A percentile compares a stretch with the other conserved stretches of the same genome.
These are phyloP conservation scores for Hepsetus odoe DNA, from an alignment of 2,113 vertebrate genomes.

Conservation along the genomic window DNA sequence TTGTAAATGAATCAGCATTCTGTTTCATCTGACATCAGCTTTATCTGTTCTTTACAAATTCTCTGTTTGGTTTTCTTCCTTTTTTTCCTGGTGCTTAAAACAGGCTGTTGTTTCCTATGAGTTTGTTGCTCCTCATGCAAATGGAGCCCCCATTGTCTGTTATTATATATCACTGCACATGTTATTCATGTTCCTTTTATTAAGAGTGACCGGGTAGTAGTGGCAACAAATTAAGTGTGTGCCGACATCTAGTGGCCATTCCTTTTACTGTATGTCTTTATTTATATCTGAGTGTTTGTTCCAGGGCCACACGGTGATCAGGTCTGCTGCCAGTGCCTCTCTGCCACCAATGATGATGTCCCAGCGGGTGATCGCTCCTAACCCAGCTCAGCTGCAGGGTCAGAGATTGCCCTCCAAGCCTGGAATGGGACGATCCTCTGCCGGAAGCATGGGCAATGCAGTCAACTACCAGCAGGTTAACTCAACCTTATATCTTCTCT, in stretches of 20 bases:
- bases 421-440: slow-evolving; percentile 84
- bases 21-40: neutral
- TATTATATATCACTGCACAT: slow-evolving; percentile 1
- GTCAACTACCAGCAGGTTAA: slow-evolving; percentile 88
- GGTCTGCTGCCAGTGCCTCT: slow-evolving; percentile 85
- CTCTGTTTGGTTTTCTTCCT: neutral
- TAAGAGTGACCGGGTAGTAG: neutral
- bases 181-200: slow-evolving; percentile 12
- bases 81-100: neutral
- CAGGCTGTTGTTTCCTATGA: neutral
- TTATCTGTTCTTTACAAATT: neutral
- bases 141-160: slow-evolving; percentile 8
- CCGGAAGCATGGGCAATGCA: slow-evolving; percentile 82
- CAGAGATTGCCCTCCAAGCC: slow-evolving; percentile 87
- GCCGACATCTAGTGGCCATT: slow-evolving; percentile 55
- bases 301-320: slow-evolving; percentile 93
- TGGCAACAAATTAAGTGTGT: slow-evolving; percentile 3
- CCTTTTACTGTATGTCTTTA: slow-evolving; percentile 19
- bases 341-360: slow-evolving; percentile 95
- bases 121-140: neutral
- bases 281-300: slow-evolving; percentile 39
- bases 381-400: slow-evolving; percentile 89
- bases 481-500: neutral
- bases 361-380: slow-evolving; percentile 91
- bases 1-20: neutral